These are phyloP conservation scores for Ochropacha duplaris DNA, from an alignment of 2,888 invertebrate species.

Conservation along the genomic window DNA sequence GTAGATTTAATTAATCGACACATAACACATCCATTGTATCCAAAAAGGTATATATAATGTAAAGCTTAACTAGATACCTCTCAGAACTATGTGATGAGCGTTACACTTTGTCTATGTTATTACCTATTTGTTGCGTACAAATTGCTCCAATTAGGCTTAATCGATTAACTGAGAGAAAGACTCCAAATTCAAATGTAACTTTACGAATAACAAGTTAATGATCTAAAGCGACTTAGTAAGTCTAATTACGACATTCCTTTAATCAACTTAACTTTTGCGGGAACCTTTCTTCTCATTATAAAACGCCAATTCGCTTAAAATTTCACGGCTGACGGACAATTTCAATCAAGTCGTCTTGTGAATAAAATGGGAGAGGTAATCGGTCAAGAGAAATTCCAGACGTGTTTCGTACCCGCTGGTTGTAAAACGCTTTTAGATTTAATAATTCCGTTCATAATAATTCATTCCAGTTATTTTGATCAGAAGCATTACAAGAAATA, in stretches of 20 bases:
- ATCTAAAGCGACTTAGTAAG: neutral
- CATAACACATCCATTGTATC: too few species aligned
- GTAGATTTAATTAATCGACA: too few species aligned
- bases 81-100: neutral
- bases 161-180: neutral
- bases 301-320: neutral
- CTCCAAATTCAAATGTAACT: neutral
- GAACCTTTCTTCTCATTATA: constrained; percentile 1
- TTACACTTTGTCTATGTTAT: neutral
- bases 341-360: neutral
- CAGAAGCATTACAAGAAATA: too few species aligned
- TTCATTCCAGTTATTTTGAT: too few species aligned
- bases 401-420: neutral
- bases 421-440: neutral
- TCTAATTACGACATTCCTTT: neutral
- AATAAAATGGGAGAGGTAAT: neutral
- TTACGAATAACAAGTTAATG: neutral
- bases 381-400: neutral
- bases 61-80: too few species aligned
- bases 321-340: neutral
- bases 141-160: neutral
- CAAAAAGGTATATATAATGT: too few species aligned
- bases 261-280: neutral
- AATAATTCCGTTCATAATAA: too few species aligned
- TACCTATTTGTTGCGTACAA: neutral